Evolutionary conservation across 2,888 invertebrate species (phyloP), one percentile per base, ranked within the genome.

Genomic region (Ischnus inquisitorius): DNA sequence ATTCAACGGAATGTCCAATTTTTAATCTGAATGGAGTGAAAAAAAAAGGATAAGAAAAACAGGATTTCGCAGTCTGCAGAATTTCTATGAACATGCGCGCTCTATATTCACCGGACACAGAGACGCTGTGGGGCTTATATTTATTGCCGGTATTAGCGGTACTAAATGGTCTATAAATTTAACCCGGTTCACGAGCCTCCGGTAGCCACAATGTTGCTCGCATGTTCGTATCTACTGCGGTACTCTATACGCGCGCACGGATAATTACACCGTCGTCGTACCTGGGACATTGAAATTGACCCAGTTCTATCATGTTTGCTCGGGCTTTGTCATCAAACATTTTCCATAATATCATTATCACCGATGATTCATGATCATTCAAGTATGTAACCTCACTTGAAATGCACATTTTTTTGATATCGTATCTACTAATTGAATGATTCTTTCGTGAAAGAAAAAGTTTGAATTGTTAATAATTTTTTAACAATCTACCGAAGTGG

Each of bases 81-180:
- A 69, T 77, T 77, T 79, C 46, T 77, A 22, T 51, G n/a, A 25
- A 60, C 60, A 60, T 25, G 5, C 12, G n/a, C 3, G 28, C 6
- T 60, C 28, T 60, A 60, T 60, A 8, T 54, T 10, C 60, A 60
- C 60, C 60, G 28, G 28, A 28, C 28, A 60, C 72, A 51, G 39
- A 72, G 48, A 72, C 51, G 67, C 83, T 69, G 72, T n/a, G 43
- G 54, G 72, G 43, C 48, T 74, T 69, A 75, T 87, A 86, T 87
- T 83, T 84, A 86, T 84, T 79, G 67, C 79, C 71, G 84, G 82
- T 85, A 84, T 84, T 82, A 83, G 85, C 72, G 71, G 83, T 82
- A 86, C 83, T 87, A 86, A 86, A 86, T 85, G 86, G 86, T 83
- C 86, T 82, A 86, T 87, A 86, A 86, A 87, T 87, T 87, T 79